Conservation (phyloP, 2,888 invertebrate genomes). For the Orthosia gothica region DNA sequence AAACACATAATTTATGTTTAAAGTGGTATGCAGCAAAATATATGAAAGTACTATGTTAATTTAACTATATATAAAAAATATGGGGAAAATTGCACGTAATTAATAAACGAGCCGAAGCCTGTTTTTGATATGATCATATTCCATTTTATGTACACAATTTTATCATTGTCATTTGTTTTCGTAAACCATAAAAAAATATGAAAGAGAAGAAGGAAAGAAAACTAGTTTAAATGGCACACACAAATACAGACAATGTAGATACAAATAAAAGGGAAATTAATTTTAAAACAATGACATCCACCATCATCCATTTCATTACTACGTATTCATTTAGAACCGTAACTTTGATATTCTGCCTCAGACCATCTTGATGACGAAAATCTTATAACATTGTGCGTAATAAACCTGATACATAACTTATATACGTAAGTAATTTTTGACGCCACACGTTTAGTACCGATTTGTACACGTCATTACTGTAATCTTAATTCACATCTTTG, state of each 20-base stretch:
- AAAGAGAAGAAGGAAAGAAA: too few species aligned
- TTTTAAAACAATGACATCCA: too few species aligned
- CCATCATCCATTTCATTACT: too few species aligned
- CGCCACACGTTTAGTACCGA: not conserved
- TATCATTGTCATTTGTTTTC: not conserved
- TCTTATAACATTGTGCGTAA: slow-evolving; percentile 26
- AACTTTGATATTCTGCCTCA: slow-evolving; percentile 6
- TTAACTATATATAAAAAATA: too few species aligned
- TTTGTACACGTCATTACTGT: not conserved
- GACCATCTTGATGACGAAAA: slow-evolving; percentile 35
- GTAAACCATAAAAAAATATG: not conserved
- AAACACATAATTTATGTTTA: too few species aligned
- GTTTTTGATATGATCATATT: not conserved
- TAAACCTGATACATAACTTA: slow-evolving; percentile 22
- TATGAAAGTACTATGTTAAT: too few species aligned
- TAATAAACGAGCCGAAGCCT: too few species aligned
- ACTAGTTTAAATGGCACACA: too few species aligned
- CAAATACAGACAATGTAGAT: too few species aligned
- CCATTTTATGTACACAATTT: not conserved
- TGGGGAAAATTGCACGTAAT: too few species aligned
- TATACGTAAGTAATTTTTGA: not conserved
- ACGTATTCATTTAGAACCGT: slow-evolving; percentile 22
- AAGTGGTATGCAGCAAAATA: too few species aligned
- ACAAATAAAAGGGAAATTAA: too few species aligned
- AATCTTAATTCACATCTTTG: not conserved